Percentiles rank a stretch among this genome's conserved stretches.
phyloP scores from a whole-genome alignment of 2,797 vertebrate species.

The Gastrophryne carolinensis region DNA sequence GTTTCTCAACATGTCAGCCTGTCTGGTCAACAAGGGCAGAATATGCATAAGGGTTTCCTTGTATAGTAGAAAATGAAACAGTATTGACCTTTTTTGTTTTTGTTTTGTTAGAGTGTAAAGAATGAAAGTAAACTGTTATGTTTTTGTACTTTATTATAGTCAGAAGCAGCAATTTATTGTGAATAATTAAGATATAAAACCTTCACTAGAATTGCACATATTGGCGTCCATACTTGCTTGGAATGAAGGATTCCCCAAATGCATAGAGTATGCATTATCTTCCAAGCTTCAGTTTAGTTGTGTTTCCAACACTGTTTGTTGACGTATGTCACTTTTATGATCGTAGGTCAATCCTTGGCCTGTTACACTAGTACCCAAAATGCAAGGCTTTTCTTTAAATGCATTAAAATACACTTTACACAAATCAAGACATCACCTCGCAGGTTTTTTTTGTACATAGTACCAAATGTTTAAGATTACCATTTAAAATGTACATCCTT shows the following conservation, averaged over 20 bases:
- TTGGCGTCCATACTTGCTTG: constrained; percentile 32
- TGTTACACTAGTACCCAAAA: constrained; percentile 45
- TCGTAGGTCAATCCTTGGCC: constrained; percentile 14
- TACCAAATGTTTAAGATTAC: neutral
- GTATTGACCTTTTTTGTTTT: constrained; percentile 57
- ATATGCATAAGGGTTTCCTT: constrained; percentile 47
- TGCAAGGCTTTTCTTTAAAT: neutral
- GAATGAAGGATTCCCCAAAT: constrained; percentile 42
- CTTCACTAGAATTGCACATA: constrained; percentile 27
- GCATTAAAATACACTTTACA: neutral
- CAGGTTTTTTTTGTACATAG: neutral
- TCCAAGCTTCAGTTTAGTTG: constrained; percentile 16
- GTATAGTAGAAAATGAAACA: constrained; percentile 51
- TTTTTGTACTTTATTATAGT: neutral
- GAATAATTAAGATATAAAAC: neutral
- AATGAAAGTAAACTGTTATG: constrained; percentile 30
- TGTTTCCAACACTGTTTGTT: constrained; percentile 26
- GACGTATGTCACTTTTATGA: neutral
- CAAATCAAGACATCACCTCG: neutral
- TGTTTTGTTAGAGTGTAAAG: constrained; percentile 15
- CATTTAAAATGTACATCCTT: neutral
- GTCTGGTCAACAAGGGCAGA: constrained; percentile 44
- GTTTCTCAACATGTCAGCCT: constrained; percentile 39
- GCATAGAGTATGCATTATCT: constrained; percentile 13
- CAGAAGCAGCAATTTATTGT: constrained; percentile 10